Base-by-base conservation (phyloP, 92 coral and sea anemone species). In the Micromussa lordhowensis region DNA sequence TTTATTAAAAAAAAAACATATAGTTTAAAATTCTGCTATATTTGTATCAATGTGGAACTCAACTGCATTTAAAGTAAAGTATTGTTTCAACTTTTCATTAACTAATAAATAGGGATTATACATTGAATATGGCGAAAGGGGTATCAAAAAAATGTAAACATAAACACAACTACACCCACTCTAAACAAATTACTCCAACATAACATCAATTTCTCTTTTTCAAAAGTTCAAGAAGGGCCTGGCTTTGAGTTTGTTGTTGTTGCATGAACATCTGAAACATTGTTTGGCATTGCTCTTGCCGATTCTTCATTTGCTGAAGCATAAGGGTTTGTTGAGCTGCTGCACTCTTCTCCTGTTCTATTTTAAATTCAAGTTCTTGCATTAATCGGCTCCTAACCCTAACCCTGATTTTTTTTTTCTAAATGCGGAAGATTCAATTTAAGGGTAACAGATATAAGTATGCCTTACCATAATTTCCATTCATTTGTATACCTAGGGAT, bases 221-320 rank as follows among this genome's bases (percentile, higher is more conserved):
- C 75, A 75, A 75, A 59, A 85, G 88, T 85, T 85, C 74, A 55
- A 85, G 88, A 8, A 85, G 40, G 66, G 88, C 82, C 38, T 75
- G 88, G 72, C 54, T 85, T 85, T 85, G 82, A 1, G 72, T 75
- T 85, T 85, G 81, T 77, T 72, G 82, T 36, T 85, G 82, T 59
- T 85, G 82, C 82, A 75, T 58, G 68, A 85, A 57, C 82, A 75
- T 85, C 30, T 31, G 75, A 85, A 74, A 69, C 61, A 85, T 75
- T 74, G 79, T 57, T 74, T 75, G 73, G 59, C 75, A 85, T 74
- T 85, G 88, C 51, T 84, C 68, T 85, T 75, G 88, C 48, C 59
- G 88, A 85, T 35, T 85, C 75, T 57, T 85, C 61, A 85, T 57
- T 32, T 75, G 86, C 29, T 82, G 61, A 71, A 66, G 44, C 86